A percentile compares a stretch with the other conserved stretches of the same genome.
Conservation (phyloP, 2,797 vertebrate genomes). For the Nyctibius grandis region DNA sequence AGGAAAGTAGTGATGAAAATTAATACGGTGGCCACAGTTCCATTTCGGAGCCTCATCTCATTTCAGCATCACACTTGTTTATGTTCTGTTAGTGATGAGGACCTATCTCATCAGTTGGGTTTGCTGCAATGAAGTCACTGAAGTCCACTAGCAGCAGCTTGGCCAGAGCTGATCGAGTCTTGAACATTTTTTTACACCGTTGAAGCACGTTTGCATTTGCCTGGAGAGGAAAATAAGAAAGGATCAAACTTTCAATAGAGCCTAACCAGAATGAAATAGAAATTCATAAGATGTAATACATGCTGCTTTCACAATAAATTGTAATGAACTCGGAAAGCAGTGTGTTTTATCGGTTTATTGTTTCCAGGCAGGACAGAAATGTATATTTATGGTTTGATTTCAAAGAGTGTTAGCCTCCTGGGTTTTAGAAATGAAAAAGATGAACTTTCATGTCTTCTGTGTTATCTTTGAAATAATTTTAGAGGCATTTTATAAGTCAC, state of each 20-base stretch:
- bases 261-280: constrained; percentile 38
- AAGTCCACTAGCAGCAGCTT: constrained; percentile 37
- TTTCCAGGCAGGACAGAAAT: constrained; percentile 61
- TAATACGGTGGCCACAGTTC: constrained; percentile 97
- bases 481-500: constrained; percentile 40
- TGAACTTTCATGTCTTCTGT: constrained; percentile 55
- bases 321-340: constrained; percentile 52
- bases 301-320: constrained; percentile 60
- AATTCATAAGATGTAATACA: constrained; percentile 58
- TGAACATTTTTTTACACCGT: background rate
- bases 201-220: constrained; percentile 7
- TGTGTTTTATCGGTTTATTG: constrained; percentile 50
- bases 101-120: background rate
- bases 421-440: constrained; percentile 65
- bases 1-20: constrained; percentile 96
- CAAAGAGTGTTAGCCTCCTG: constrained; percentile 33
- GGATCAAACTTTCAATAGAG: constrained; percentile 22
- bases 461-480: constrained; percentile 57
- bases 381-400: constrained; percentile 67
- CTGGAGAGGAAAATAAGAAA: constrained; percentile 33
- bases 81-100: constrained; percentile 2
- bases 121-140: constrained; percentile 23
- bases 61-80: constrained; percentile 90
- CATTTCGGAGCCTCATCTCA: constrained; percentile 99
- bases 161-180: background rate